Percentiles rank a stretch among this genome's conserved stretches.
These are phyloP conservation scores for Tricholauxania praeusta DNA, from an alignment of 2,888 invertebrate species.

Conservation along the genomic window DNA sequence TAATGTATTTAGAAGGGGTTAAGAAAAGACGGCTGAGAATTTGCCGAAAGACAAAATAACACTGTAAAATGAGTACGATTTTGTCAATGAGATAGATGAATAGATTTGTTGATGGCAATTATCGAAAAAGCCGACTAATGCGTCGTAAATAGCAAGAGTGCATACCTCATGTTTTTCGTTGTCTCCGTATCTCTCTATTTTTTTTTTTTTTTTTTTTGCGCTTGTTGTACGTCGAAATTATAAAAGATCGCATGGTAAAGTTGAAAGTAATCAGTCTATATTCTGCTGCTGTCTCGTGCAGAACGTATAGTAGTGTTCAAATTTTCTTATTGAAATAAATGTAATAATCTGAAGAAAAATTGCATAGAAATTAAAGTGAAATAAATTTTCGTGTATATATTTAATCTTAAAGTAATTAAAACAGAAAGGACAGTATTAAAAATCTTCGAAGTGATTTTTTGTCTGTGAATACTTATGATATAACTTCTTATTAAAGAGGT, in stretches of 20 bases:
- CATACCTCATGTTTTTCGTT: too few species aligned
- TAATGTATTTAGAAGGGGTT: too few species aligned
- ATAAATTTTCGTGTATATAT: not conserved
- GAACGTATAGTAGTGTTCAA: constrained; percentile 27
- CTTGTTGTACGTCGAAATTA: constrained; percentile 28
- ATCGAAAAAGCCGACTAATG: too few species aligned
- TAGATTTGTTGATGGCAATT: too few species aligned
- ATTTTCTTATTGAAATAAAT: not conserved
- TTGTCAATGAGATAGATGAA: too few species aligned
- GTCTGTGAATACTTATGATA: not conserved
- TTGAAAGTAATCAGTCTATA: constrained; percentile 45
- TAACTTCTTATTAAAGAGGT: constrained; percentile 7
- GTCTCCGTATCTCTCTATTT: too few species aligned
- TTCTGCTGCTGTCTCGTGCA: constrained; percentile 41
- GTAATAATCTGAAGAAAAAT: constrained; percentile 9
- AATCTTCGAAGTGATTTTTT: not conserved
- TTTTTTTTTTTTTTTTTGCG: not conserved
- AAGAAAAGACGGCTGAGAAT: too few species aligned
- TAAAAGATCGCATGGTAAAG: constrained; percentile 46
- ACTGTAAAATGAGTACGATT: too few species aligned
- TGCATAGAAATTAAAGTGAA: constrained; percentile 16
- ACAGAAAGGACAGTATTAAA: constrained; percentile 23
- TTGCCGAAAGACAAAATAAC: too few species aligned
- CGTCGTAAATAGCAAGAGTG: too few species aligned
- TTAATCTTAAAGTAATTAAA: constrained; percentile 7